Conservation (phyloP, 2,797 vertebrate genomes). For the Gymnopithys bicolor region DNA sequence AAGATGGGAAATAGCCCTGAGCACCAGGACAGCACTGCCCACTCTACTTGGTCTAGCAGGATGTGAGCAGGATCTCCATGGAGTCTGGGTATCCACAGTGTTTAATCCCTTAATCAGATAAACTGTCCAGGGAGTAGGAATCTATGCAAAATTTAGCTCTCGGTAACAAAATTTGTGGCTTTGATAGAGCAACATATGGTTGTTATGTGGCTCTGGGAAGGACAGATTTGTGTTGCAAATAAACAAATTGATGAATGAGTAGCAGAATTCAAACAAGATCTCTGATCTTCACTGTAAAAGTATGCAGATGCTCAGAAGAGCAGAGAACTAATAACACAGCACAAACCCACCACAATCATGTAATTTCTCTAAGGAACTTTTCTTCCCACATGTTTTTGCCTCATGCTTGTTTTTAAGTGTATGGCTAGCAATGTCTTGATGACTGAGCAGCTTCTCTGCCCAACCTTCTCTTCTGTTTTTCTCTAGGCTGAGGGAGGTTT, state of each 20-base stretch:
- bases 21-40: neutral
- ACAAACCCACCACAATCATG: neutral
- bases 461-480: neutral
- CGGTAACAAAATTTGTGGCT: neutral
- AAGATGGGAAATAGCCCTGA: neutral
- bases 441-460: neutral
- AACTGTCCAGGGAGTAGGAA: neutral
- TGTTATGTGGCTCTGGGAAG: neutral
- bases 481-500: neutral
- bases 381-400: neutral
- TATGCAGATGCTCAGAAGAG: neutral
- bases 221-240: neutral
- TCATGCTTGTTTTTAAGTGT: neutral
- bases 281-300: neutral
- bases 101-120: neutral
- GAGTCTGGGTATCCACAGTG: neutral
- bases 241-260: neutral
- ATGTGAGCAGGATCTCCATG: neutral
- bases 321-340: neutral
- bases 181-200: neutral
- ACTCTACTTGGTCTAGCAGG: accelerated
- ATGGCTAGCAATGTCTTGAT: neutral
- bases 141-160: neutral
- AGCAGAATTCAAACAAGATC: neutral
- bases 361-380: neutral